Percentiles rank a stretch among this genome's conserved stretches.
These are phyloP conservation scores for Allacma fusca DNA, from an alignment of 2,888 invertebrate genomes.

Conservation along the genomic window DNA sequence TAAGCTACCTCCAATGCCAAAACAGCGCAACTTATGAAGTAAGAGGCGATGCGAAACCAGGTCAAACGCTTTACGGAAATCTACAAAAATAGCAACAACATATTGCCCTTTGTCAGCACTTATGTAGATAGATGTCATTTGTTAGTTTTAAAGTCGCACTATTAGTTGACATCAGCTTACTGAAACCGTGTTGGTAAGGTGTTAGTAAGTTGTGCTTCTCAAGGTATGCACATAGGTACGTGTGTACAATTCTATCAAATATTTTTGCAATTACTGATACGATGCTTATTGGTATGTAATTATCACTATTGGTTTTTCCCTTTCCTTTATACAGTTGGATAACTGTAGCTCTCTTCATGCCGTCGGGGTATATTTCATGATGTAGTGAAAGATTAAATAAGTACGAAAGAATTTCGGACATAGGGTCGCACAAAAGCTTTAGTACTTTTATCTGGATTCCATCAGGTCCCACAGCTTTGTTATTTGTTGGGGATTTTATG, in stretches of 20 bases:
- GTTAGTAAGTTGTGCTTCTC: not conserved
- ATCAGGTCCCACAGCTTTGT: not conserved
- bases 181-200: not conserved
- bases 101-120: not conserved
- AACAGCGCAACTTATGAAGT: not conserved
- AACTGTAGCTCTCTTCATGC: not conserved
- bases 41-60: not conserved
- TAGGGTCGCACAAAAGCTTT: not conserved
- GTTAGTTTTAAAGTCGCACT: slow-evolving; percentile 10
- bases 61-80: slow-evolving; percentile 25
- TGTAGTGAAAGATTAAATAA: not conserved
- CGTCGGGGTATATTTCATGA: not conserved
- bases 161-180: not conserved
- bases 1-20: not conserved
- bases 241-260: not conserved
- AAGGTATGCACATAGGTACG: not conserved
- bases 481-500: not conserved
- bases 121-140: not conserved
- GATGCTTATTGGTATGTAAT: not conserved
- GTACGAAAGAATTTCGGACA: not conserved
- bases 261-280: slow-evolving; percentile 1
- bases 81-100: not conserved
- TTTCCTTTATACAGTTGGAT: slow-evolving; percentile 1
- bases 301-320: not conserved
- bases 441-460: not conserved